phyloP scores from a whole-genome alignment of 2,888 invertebrate genomes.

The Octonoba sinensis region DNA sequence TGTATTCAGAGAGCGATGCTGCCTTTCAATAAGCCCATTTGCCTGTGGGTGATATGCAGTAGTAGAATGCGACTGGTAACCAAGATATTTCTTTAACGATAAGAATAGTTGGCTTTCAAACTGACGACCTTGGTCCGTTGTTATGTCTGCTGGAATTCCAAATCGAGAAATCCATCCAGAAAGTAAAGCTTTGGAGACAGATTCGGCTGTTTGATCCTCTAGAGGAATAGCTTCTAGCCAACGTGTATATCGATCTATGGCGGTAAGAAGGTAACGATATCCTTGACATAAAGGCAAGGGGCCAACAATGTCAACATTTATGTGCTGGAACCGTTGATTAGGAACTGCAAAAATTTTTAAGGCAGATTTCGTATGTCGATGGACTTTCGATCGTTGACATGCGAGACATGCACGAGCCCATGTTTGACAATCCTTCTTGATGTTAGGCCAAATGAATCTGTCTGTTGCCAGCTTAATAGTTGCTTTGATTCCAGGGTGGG shows the following conservation, averaged over 20 bases:
- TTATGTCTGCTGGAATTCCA: slow-evolving; percentile 68
- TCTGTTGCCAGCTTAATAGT: not conserved
- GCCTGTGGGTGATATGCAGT: slow-evolving; percentile 67
- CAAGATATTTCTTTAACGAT: too few species aligned
- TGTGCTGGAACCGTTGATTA: too few species aligned
- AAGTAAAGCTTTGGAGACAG: slow-evolving; percentile 69
- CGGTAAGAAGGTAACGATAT: too few species aligned
- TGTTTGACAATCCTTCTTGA: not conserved
- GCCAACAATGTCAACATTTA: too few species aligned
- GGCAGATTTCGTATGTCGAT: too few species aligned
- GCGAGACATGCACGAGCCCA: too few species aligned
- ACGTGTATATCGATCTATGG: too few species aligned
- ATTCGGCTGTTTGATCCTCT: slow-evolving; percentile 70
- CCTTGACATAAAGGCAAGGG: too few species aligned
- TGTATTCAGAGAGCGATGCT: too few species aligned
- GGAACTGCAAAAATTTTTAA: too few species aligned
- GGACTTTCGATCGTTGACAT: too few species aligned
- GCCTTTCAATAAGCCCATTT: slow-evolving; percentile 5
- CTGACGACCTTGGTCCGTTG: slow-evolving; percentile 69
- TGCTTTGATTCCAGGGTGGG: slow-evolving; percentile 7
- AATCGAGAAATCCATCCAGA: slow-evolving; percentile 71
- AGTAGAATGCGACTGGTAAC: slow-evolving; percentile 67
- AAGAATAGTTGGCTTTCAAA: too few species aligned
- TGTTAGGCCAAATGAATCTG: not conserved
- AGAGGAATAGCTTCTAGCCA: slow-evolving; percentile 71